A percentile compares a stretch with the other conserved stretches of the same genome.
phyloP scores from a whole-genome alignment of 1,140 invertebrate genomes.

The Ceratina australensis region DNA sequence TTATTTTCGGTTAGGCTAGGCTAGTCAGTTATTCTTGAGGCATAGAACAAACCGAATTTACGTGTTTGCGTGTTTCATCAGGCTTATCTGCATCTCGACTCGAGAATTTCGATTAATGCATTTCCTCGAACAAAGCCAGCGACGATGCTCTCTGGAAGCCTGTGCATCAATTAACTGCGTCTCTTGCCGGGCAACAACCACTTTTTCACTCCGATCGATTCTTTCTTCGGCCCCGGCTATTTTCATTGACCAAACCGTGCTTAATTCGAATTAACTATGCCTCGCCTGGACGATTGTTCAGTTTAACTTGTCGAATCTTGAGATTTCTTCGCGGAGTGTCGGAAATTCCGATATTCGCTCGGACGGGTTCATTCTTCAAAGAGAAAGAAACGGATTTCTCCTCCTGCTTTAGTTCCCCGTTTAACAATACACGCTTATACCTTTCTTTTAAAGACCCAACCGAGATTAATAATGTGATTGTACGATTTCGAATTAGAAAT shows the following conservation, averaged over 20 bases:
- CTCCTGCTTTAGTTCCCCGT: too few species aligned
- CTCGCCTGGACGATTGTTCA: constrained; percentile 4
- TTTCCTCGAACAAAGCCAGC: constrained; percentile 1
- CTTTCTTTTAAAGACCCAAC: too few species aligned
- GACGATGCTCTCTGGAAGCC: constrained; percentile 5
- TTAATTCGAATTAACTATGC: constrained; percentile 31
- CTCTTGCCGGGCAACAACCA: not conserved
- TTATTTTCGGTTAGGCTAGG: too few species aligned
- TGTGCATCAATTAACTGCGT: constrained; percentile 25
- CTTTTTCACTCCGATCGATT: not conserved
- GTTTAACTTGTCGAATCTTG: not conserved
- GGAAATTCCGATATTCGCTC: constrained; percentile 26
- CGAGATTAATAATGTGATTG: too few species aligned
- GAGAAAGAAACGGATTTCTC: not conserved
- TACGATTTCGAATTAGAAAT: too few species aligned
- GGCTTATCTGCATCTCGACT: too few species aligned
- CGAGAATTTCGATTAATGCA: constrained; percentile 26
- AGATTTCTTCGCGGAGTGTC: not conserved
- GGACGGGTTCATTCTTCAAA: not conserved
- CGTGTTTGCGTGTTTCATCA: too few species aligned
- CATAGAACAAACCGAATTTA: not conserved
- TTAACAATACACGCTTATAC: too few species aligned
- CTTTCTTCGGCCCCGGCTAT: not conserved
- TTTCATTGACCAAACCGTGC: not conserved
- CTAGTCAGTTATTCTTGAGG: not conserved